Conservation (phyloP, 1,140 invertebrate species). For the Diachasmimorpha longicaudata region DNA sequence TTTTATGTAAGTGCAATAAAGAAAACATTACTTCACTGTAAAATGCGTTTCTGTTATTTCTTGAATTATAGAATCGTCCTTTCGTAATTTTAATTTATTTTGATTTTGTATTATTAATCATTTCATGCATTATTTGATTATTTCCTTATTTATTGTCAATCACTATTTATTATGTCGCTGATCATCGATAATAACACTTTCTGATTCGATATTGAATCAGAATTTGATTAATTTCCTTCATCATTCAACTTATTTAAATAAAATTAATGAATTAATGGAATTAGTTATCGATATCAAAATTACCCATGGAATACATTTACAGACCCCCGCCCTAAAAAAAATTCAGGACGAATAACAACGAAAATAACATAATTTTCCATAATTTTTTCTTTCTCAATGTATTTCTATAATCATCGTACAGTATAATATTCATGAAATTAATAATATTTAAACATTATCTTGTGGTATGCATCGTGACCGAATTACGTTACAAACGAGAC, state of each 20-base stretch:
- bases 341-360: not conserved
- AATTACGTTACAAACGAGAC: constrained; percentile 60
- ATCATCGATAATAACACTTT: too few relatives aligned
- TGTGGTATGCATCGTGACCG: constrained; percentile 58
- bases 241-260: too few relatives aligned
- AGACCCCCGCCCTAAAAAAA: not conserved
- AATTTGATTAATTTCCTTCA: too few relatives aligned
- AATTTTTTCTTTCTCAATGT: constrained; percentile 49
- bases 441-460: constrained; percentile 60
- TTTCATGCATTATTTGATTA: too few relatives aligned
- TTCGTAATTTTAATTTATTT: too few relatives aligned
- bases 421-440: constrained; percentile 60
- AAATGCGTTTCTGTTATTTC: not conserved
- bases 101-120: too few relatives aligned
- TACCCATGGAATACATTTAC: too few relatives aligned
- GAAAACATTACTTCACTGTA: not conserved
- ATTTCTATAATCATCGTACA: constrained; percentile 56
- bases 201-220: too few relatives aligned
- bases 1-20: not conserved
- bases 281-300: too few relatives aligned
- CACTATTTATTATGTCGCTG: too few relatives aligned
- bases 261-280: too few relatives aligned
- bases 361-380: not conserved
- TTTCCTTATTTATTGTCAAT: too few relatives aligned
- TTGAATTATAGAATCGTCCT: not conserved